These are phyloP conservation scores for Psittacula derbiana DNA, from an alignment of 2,797 vertebrate species.

Conservation along the genomic window DNA sequence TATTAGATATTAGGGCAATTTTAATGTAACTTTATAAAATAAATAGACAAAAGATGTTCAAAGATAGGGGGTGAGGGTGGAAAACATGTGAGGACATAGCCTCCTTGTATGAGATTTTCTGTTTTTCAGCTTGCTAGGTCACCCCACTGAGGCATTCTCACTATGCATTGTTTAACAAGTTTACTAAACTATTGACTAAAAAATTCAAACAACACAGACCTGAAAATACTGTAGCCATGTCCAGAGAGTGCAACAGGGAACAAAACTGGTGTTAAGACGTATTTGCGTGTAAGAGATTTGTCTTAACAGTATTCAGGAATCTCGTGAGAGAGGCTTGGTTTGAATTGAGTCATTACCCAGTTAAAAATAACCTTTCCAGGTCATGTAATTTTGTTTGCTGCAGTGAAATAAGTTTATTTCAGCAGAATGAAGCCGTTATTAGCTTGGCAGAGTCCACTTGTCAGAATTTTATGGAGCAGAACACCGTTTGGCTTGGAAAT, in stretches of 20 bases:
- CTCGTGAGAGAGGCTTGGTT: slow-evolving; percentile 75
- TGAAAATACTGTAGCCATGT: not conserved
- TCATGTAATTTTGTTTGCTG: slow-evolving; percentile 93
- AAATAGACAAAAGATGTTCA: not conserved
- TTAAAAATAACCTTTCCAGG: slow-evolving; percentile 97
- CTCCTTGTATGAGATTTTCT: not conserved
- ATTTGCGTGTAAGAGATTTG: slow-evolving; percentile 54
- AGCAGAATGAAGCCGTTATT: slow-evolving; percentile 90
- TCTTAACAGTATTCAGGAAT: slow-evolving; percentile 54
- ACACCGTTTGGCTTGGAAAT: slow-evolving; percentile 89
- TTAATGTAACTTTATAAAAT: not conserved
- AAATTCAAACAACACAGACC: not conserved
- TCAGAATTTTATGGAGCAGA: slow-evolving; percentile 93
- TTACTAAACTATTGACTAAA: not conserved
- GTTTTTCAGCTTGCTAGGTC: not conserved
- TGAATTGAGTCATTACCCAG: slow-evolving; percentile 86
- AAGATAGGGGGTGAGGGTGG: not conserved
- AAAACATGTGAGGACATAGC: not conserved
- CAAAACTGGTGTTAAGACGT: not conserved
- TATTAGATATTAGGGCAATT: not conserved
- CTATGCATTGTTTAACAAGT: not conserved
- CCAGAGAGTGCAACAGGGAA: not conserved
- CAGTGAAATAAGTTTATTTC: slow-evolving; percentile 98
- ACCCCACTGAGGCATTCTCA: not conserved
- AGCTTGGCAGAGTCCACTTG: slow-evolving; percentile 90